Evolutionary conservation across 37 sponge, comb jelly and placozoan species (phyloP).

Genomic region (Ianthella basta): DNA sequence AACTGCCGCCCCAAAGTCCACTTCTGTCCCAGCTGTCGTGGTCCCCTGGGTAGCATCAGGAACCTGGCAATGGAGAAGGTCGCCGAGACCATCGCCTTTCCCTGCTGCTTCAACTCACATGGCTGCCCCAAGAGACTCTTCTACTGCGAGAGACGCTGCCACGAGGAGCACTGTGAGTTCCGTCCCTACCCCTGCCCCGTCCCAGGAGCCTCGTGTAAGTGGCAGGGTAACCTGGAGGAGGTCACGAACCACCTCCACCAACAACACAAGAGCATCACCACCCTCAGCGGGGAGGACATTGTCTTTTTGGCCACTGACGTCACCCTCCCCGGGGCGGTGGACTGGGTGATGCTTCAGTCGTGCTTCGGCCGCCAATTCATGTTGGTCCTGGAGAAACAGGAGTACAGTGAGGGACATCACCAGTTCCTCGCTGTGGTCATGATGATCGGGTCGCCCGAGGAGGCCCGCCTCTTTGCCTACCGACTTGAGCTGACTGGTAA

Average conservation of each 20-base stretch:
- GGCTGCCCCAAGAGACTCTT: constrained; percentile 83
- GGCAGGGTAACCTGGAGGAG: constrained; percentile 83
- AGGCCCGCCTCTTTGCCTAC: constrained; percentile 85
- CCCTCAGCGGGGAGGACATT: constrained; percentile 94
- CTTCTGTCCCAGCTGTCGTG: constrained; percentile 92
- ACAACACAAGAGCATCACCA: constrained; percentile 94
- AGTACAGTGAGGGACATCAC: constrained; percentile 83
- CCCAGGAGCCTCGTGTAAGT: constrained; percentile 94
- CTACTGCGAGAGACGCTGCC: constrained; percentile 75
- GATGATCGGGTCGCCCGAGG: constrained; percentile 88
- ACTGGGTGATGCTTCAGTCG: constrained; percentile 99
- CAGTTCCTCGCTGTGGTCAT: constrained; percentile 98
- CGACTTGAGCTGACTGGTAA: constrained; percentile 72
- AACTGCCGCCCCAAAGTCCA: constrained; percentile 86
- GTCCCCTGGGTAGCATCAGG: constrained; percentile 80
- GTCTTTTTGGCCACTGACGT: constrained; percentile 98
- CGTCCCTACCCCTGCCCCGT: constrained; percentile 97
- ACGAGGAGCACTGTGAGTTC: constrained; percentile 90
- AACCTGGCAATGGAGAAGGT: constrained; percentile 99
- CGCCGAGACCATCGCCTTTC: constrained; percentile 84
- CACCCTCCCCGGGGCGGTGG: constrained; percentile 91
- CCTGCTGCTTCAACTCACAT: constrained; percentile 81
- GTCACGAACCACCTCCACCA: constrained; percentile 80
- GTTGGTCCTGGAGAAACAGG: constrained; percentile 97
- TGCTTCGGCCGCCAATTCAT: constrained; percentile 93